Percentiles rank a stretch among this genome's conserved stretches.
phyloP scores from a whole-genome alignment of 2,797 vertebrate species.

The Hypotaenidia okinawae region DNA sequence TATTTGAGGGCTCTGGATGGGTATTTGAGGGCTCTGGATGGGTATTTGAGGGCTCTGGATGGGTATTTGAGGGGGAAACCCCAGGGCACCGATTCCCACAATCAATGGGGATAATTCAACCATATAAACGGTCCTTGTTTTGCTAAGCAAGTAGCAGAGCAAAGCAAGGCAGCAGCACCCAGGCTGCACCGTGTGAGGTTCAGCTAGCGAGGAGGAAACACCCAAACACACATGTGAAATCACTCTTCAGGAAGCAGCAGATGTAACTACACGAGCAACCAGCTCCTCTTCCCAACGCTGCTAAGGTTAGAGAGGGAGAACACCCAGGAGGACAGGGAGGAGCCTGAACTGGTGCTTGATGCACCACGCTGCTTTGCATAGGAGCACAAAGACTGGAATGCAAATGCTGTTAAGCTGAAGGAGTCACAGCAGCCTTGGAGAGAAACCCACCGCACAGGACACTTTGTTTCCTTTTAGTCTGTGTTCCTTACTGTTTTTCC shows the following conservation, averaged over 20 bases:
- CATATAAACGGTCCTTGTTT: not conserved
- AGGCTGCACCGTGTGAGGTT: not conserved
- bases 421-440: slow-evolving; percentile 49
- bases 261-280: not conserved
- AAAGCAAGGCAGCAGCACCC: not conserved
- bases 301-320: not conserved
- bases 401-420: not conserved
- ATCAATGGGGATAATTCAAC: not conserved
- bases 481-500: slow-evolving; percentile 69
- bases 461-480: slow-evolving; percentile 72
- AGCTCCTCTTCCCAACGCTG: not conserved
- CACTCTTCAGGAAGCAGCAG: not conserved
- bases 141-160: not conserved
- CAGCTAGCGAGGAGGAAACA: not conserved
- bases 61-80: not conserved
- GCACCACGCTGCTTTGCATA: not conserved
- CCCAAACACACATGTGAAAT: not conserved
- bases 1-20: not conserved
- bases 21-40: not conserved
- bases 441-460: slow-evolving; percentile 69
- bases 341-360: not conserved
- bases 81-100: not conserved
- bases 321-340: not conserved
- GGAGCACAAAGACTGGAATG: not conserved
- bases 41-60: rapidly evolving